Conservation (phyloP, 2,113 vertebrate species). For the Plotosus lineatus region DNA sequence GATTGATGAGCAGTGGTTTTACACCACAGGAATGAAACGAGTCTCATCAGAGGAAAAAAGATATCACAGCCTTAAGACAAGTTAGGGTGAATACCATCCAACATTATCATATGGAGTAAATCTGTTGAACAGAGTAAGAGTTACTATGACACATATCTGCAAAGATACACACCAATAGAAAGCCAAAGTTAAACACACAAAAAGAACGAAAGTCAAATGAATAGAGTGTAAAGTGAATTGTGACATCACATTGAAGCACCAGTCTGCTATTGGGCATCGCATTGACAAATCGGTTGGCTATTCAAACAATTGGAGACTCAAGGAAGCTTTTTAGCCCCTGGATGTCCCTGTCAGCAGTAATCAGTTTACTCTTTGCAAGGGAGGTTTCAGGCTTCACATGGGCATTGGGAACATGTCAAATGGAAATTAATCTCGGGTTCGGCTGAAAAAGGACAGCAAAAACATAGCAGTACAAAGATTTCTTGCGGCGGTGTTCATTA, state of each 20-base stretch:
- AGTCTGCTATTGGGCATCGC: not conserved
- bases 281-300: not conserved
- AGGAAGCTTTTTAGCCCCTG: not conserved
- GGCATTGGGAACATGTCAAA: constrained; percentile 39
- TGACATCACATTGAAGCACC: not conserved
- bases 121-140: not conserved
- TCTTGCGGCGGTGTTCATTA: too few species aligned
- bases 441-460: not conserved
- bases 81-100: not conserved
- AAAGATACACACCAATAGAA: not conserved
- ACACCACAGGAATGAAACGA: not conserved
- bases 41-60: not conserved
- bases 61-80: not conserved
- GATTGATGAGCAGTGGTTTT: not conserved
- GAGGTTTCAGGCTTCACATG: not conserved
- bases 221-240: not conserved
- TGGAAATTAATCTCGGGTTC: constrained; percentile 39
- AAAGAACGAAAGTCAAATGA: not conserved
- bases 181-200: not conserved
- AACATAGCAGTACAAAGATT: not conserved
- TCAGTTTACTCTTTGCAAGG: not conserved
- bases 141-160: not conserved
- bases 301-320: not conserved
- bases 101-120: not conserved
- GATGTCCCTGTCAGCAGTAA: constrained; percentile 8